Evolutionary conservation across 2,888 invertebrate species (phyloP).

Genomic region (Alloplasta piceator): DNA sequence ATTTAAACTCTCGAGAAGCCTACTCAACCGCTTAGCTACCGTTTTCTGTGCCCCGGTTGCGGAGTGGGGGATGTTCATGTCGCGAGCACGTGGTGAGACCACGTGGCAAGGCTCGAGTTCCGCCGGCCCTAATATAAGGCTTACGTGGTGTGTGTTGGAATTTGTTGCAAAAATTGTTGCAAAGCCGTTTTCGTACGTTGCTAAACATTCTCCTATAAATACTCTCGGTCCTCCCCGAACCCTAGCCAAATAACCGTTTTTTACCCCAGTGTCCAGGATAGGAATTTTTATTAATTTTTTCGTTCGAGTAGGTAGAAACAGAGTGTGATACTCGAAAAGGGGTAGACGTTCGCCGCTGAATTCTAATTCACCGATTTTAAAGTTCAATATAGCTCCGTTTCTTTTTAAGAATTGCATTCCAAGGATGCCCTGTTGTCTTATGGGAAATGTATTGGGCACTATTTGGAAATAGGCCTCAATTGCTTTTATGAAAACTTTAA

Average conservation of each 20-base stretch:
- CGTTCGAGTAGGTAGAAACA: not conserved
- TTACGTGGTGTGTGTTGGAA: not conserved
- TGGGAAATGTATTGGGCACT: constrained; percentile 26
- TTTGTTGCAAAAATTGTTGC: constrained; percentile 1
- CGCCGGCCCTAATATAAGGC: not conserved
- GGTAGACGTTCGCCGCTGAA: not conserved
- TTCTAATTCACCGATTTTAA: constrained; percentile 6
- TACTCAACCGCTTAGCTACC: not conserved
- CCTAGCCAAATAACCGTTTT: constrained; percentile 1
- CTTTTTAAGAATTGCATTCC: constrained; percentile 34
- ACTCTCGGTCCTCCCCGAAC: constrained; percentile 5
- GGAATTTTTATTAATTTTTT: constrained; percentile 11
- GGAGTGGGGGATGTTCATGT: constrained; percentile 10
- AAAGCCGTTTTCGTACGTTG: not conserved
- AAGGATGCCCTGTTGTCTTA: constrained; percentile 15
- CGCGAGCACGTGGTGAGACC: constrained; percentile 6
- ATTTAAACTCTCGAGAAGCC: not conserved
- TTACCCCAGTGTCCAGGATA: not conserved
- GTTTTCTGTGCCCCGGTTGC: constrained; percentile 1
- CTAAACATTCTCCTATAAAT: constrained; percentile 10
- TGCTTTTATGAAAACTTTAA: constrained; percentile 2
- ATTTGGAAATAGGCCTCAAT: constrained; percentile 41
- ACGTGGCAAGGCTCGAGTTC: not conserved
- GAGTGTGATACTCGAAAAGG: not conserved
- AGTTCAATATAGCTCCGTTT: constrained; percentile 16